Evolutionary conservation across 2,797 vertebrate species (phyloP), one percentile per base, ranked within the genome.

Genomic region (Oryzias sinensis): DNA sequence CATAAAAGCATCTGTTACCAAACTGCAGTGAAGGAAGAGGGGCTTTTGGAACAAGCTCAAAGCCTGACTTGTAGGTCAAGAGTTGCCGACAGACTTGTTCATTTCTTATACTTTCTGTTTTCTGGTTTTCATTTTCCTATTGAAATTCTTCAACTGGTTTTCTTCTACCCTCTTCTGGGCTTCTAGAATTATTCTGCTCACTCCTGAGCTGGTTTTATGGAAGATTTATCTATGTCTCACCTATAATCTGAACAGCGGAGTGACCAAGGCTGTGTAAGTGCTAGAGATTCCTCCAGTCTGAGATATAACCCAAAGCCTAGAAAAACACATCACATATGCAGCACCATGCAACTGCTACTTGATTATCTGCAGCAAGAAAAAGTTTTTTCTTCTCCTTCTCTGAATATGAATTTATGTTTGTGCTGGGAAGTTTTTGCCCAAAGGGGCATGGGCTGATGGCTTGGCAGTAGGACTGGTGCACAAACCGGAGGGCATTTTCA

Each of bases 401-500:
- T 66, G 56, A 77, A 66, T 81, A 45, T 57, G 68, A 62, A 22
- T 67, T 62, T 69, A 62, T 81, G 70, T 79, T 64, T 79, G 69
- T 72, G 69, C 73, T 72, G 67, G 63, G 54, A 62, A 69, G 43
- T 58, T 70, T 72, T 68, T 43, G 68, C 81, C 81, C 61, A 49
- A 62, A 77, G 77, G 76, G 53, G 72, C 33, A 76, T 59, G 47
- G 67, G 54, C 67, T 74, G 64, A 77, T 74, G 72, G 61, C 58
- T 81, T 65, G 62, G 66, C 78, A 70, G 43, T 18, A 5, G 77
- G 29, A 54, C 59, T 62, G 62, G 63, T 29, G 56, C 77, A 71
- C 60, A 65, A 86, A 82, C 85, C 70, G 62, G 68, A 76, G 81
- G 83, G 65, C 85, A 76, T 82, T 82, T 82, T 83, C 68, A 56